Base-by-base conservation (phyloP, 1,140 invertebrate species). In the Macrotrachela quadricornifera region DNA sequence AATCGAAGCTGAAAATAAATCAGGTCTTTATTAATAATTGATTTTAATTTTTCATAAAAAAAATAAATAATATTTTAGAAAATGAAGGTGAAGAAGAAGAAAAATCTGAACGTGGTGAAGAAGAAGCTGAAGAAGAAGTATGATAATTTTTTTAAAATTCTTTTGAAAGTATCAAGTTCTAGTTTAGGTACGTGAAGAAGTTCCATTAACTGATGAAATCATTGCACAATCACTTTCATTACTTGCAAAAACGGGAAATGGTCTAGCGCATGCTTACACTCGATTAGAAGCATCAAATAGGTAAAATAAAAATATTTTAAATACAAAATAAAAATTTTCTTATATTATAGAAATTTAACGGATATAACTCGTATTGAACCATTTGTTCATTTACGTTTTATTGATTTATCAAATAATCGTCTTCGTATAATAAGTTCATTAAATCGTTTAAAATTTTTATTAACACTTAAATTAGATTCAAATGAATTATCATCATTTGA, bases 211-310 rank as follows among this genome's bases (percentile, higher is more conserved):
- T 55, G 60, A 63, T 43, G 67, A 70, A 39, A 60, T 67, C 30
- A 58, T 68, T 18, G 59, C 60, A 43, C 66, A 70, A 50, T 60
- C 61, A 55, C 56, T 70, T 17, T 65, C 66, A 16, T 55, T 70
- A 6, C 56, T 70, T 0, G 66, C 64, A 58, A 70, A 70, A 59
- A 70, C 64, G 21, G 67, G 67, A 40, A 66, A 68, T 62, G 67
- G 67, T 15, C 54, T 70, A 12, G 56, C 66, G 39, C 67, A 70
- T 62, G 67, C 67, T 6, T 70, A 65, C 62, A 64, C 68, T 37
- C 57, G 61, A 58, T 57, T 70, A 17, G 67, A 70, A 57, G 57
- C 65, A 13, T 61, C 65, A 56, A 65, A 68, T 54, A 63, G 60
- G 67, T 70, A 59, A 48, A 37, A 37, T 36, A 41, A 15, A 9